Evolutionary conservation across 1,140 invertebrate species (phyloP), one percentile per base, ranked within the genome.

Genomic region (Aphidius ervi): DNA sequence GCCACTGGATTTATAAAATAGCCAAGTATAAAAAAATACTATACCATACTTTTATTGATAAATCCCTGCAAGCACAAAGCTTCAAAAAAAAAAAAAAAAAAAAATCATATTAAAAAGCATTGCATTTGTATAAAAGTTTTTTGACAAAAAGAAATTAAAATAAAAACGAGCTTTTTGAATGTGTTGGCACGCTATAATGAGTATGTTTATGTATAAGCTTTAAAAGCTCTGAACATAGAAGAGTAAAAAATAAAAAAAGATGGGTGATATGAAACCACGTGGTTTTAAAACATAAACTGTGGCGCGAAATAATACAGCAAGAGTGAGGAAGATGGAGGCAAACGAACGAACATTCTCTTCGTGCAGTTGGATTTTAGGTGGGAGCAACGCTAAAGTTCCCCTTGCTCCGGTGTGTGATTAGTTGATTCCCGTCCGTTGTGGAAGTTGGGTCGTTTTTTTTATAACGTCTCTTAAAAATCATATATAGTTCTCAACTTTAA

Each of bases 341-440:
- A 48, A 61, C 37, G 6, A 56, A 62, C 68, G 57, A 56, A 58
- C 61, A 66, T 48, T 48, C 57, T 47, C 40, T 16, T 16, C 46
- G 54, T 40, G 56, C 41, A 7, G 59, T 9, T 52, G 23, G 23
- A 3, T 31, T 31, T 31, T 31, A 3, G 23, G 59, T 63, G 56
- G 58, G 48, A 57, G 58, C 61, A 59, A 48, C 7, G 48, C 23
- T 4, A 31, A 31, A 37, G 43, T 68, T 68, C 65, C 66, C 67
- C 67, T 67, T 59, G 56, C 48, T 57, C 46, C 59, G 62, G 54
- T 57, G 45, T 57, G 16, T 61, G 59, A 61, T 77, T 71, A 79
- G 77, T 78, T 69, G 67, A 72, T 70, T 71, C 67, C 67, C 70
- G 68, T 73, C 67, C 74, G 71, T 67, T 62, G 70, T 55, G 43